phyloP scores from a whole-genome alignment of 2,888 invertebrate genomes.

The Trachelus troglodyta region DNA sequence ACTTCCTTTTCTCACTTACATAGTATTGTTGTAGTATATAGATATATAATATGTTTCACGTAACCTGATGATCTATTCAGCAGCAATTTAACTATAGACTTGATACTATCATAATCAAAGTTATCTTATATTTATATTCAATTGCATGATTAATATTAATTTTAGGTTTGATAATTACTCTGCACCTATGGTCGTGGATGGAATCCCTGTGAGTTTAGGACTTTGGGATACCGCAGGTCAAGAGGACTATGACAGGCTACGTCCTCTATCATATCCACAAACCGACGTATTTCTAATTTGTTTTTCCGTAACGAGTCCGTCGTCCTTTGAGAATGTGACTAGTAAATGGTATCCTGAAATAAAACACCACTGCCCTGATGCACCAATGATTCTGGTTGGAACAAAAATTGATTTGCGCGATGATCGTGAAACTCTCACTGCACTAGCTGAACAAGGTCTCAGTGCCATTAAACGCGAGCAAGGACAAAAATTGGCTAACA shows the following conservation, averaged over 20 bases:
- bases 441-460: constrained; percentile 92
- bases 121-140: not conserved
- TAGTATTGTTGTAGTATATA: not conserved
- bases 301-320: constrained; percentile 99
- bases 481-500: constrained; percentile 97
- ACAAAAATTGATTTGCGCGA: constrained; percentile 99
- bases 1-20: not conserved
- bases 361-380: constrained; percentile 99
- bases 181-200: constrained; percentile 98
- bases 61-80: not conserved
- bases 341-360: constrained; percentile 99
- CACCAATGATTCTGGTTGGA: constrained; percentile 98
- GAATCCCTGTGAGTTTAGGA: constrained; percentile 95
- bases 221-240: constrained; percentile 99
- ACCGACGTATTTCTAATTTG: constrained; percentile 99
- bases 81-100: not conserved
- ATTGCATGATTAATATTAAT: not conserved
- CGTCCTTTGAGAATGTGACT: constrained; percentile 99
- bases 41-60: not conserved
- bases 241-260: constrained; percentile 95
- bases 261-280: constrained; percentile 97
- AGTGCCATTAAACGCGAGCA: constrained; percentile 97
- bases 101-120: not conserved
- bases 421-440: constrained; percentile 93
- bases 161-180: constrained; percentile 97